Evolutionary conservation across 2,888 invertebrate species (phyloP).

Genomic region (Chalcis sispes): DNA sequence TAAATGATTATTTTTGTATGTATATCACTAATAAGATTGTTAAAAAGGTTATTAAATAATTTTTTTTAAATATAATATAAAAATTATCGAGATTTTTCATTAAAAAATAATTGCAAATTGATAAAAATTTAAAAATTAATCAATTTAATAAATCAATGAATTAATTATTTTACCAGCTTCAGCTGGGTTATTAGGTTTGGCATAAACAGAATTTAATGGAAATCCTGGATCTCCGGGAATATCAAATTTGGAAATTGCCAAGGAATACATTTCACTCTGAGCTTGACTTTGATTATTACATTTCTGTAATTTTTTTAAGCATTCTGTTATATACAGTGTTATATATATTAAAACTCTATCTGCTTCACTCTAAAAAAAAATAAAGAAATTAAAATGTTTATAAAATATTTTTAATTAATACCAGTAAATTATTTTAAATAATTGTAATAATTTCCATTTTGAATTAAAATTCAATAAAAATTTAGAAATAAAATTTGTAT

Average conservation of each 20-base stretch:
- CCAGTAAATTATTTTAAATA: background rate
- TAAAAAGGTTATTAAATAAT: too few relatives aligned
- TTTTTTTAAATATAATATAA: background rate
- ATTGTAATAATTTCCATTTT: background rate
- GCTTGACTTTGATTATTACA: conserved; percentile 93
- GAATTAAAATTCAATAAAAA: background rate
- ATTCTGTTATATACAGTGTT: conserved; percentile 98
- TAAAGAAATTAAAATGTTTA: conserved; percentile 48
- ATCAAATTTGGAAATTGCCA: conserved; percentile 96
- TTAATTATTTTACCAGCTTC: conserved; percentile 84
- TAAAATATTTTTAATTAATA: background rate
- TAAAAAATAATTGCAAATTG: background rate
- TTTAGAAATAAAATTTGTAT: background rate
- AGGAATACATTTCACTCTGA: conserved; percentile 95
- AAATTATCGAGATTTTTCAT: background rate
- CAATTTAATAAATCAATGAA: background rate
- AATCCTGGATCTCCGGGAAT: conserved; percentile 97
- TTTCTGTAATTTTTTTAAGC: conserved; percentile 94
- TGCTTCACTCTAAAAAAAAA: conserved; percentile 88
- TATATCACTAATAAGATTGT: too few relatives aligned
- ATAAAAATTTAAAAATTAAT: conserved; percentile 15
- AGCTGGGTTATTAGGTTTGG: conserved; percentile 85
- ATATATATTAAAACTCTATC: conserved; percentile 98
- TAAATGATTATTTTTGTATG: conserved; percentile 9
- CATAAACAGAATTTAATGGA: conserved; percentile 96